Conservation (phyloP, 2,797 vertebrate species). For the Limosa lapponica region DNA sequence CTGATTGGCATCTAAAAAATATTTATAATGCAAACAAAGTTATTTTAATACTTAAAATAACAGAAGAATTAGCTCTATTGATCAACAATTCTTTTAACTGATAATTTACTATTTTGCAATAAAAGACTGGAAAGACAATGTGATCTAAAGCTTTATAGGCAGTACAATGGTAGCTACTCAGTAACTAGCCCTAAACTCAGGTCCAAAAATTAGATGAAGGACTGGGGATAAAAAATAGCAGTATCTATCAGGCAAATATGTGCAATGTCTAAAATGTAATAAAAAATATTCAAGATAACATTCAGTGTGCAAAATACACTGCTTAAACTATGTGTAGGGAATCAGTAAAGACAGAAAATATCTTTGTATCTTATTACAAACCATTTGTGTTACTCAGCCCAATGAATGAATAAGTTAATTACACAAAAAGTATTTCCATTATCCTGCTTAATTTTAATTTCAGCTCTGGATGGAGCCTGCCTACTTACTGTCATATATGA, state of each 20-base stretch:
- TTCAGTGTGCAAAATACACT: not conserved
- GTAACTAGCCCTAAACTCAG: not conserved
- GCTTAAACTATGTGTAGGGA: not conserved
- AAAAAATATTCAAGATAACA: not conserved
- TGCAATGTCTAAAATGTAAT: not conserved
- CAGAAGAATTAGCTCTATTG: not conserved
- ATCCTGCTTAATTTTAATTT: not conserved
- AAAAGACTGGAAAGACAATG: not conserved
- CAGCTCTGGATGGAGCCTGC: not conserved
- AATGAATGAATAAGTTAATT: not conserved
- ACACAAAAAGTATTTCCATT: not conserved
- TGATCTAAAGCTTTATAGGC: not conserved
- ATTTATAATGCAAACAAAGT: not conserved
- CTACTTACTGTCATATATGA: not conserved
- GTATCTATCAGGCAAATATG: not conserved
- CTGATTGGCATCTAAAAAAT: not conserved
- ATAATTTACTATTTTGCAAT: not conserved
- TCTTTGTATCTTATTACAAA: not conserved
- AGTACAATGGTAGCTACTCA: not conserved
- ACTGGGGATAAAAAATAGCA: fast-evolving
- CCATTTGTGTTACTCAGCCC: not conserved
- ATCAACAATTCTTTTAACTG: not conserved
- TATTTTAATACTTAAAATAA: not conserved
- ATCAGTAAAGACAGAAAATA: not conserved
- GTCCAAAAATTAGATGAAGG: not conserved